A percentile compares a stretch with the other conserved stretches of the same genome.
Conservation (phyloP, 2,113 vertebrate species). For the Crotalus horridus region DNA sequence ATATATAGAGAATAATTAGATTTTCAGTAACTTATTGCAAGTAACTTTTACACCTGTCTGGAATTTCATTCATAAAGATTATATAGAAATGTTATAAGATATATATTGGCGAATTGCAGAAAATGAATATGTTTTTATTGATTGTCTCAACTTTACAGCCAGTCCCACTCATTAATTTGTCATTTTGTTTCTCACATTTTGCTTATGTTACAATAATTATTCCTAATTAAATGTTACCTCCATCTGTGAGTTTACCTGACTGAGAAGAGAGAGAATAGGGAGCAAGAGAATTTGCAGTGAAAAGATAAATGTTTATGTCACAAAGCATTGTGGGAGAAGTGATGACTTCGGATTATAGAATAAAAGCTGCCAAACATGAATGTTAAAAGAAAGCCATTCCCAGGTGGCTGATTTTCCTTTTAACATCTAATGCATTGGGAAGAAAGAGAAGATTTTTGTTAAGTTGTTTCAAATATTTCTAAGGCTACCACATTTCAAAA, state of each 20-base stretch:
- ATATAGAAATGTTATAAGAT: not conserved
- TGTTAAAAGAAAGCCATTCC: not conserved
- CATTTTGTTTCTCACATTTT: not conserved
- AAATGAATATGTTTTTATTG: not conserved
- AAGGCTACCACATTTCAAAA: conserved; percentile 8
- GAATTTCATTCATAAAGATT: not conserved
- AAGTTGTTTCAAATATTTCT: conserved; percentile 12
- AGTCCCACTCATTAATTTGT: not conserved
- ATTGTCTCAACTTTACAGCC: not conserved
- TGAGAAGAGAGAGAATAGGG: not conserved
- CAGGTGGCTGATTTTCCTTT: not conserved
- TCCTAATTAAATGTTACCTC: not conserved
- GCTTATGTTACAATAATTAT: not conserved
- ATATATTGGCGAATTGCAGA: not conserved
- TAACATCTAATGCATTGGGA: conserved; percentile 18
- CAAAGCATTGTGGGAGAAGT: not conserved
- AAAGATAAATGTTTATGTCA: not conserved
- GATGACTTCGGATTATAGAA: not conserved
- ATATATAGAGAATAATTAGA: too few relatives aligned
- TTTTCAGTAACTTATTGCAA: too few relatives aligned
- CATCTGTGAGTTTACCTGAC: not conserved
- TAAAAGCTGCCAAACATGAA: not conserved
- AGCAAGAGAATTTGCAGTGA: not conserved
- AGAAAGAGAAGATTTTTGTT: conserved; percentile 14
- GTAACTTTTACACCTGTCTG: not conserved